Evolutionary conservation across 2,113 vertebrate genomes (phyloP).

Genomic region (Mystacornis crossleyi): DNA sequence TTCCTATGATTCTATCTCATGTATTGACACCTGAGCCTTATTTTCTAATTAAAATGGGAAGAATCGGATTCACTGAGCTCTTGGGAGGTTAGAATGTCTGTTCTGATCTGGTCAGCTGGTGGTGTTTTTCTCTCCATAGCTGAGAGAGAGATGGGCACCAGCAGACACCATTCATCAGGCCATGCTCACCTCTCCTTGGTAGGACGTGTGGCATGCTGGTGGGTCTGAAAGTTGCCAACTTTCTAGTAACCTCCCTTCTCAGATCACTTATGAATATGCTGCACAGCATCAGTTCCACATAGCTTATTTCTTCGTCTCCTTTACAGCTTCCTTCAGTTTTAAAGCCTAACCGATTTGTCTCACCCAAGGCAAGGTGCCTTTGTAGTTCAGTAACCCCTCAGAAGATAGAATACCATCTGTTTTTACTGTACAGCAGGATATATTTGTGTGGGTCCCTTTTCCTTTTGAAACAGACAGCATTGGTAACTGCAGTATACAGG

Average conservation of each 20-base stretch:
- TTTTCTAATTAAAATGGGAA: not conserved
- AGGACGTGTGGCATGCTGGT: not conserved
- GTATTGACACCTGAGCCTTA: not conserved
- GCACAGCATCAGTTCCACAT: not conserved
- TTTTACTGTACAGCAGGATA: not conserved
- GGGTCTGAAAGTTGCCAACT: not conserved
- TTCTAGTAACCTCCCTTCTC: not conserved
- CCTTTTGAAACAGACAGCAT: not conserved
- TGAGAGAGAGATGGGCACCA: not conserved
- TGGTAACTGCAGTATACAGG: not conserved
- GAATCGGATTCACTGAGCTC: not conserved
- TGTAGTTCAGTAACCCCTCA: not conserved
- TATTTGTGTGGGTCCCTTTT: not conserved
- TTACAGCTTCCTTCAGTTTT: not conserved
- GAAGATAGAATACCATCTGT: not conserved
- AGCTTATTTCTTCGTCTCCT: not conserved
- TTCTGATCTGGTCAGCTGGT: not conserved
- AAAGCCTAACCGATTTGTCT: not conserved
- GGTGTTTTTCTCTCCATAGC: not conserved
- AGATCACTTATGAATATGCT: not conserved
- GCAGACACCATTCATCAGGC: not conserved
- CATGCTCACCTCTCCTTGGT: not conserved
- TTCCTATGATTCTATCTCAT: not conserved
- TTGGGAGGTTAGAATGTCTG: not conserved
- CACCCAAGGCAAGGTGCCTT: not conserved